phyloP scores from a whole-genome alignment of 2,888 invertebrate species.

The Mythimna ferrago region DNA sequence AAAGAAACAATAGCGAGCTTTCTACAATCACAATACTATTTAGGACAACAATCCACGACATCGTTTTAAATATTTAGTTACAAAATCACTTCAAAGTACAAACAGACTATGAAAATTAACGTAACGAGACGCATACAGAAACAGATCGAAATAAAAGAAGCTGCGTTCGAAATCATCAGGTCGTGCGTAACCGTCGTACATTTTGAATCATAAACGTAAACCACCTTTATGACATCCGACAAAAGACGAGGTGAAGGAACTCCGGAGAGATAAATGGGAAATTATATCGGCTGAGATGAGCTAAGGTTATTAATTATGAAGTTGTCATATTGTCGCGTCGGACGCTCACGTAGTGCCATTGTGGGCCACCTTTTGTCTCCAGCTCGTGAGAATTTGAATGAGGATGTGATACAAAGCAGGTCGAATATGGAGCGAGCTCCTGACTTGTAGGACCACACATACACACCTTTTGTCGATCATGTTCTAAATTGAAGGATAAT shows the following conservation, averaged over 20 bases:
- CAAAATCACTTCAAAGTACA: slow-evolving; percentile 59
- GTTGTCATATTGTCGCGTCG: slow-evolving; percentile 87
- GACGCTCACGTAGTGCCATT: slow-evolving; percentile 85
- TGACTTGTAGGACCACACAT: slow-evolving; percentile 85
- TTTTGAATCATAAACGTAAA: slow-evolving; percentile 86
- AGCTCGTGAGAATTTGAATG: slow-evolving; percentile 86
- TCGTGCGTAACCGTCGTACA: slow-evolving; percentile 88
- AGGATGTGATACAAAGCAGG: slow-evolving; percentile 77
- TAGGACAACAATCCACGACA: slow-evolving; percentile 36
- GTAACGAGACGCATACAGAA: slow-evolving; percentile 62
- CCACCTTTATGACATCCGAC: slow-evolving; percentile 85
- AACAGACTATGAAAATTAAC: slow-evolving; percentile 62
- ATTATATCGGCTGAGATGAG: slow-evolving; percentile 89
- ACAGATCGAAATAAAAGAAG: slow-evolving; percentile 67
- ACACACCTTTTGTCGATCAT: slow-evolving; percentile 65
- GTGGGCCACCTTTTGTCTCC: slow-evolving; percentile 84
- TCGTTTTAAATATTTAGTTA: slow-evolving; percentile 53
- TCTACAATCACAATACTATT: slow-evolving; percentile 51
- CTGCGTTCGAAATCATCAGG: slow-evolving; percentile 77
- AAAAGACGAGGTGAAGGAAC: slow-evolving; percentile 88
- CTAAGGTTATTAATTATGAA: slow-evolving; percentile 90
- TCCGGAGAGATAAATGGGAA: slow-evolving; percentile 87
- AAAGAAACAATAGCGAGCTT: slow-evolving; percentile 34
- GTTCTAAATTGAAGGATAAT: slow-evolving; percentile 53
- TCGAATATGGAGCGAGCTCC: slow-evolving; percentile 82